A percentile compares a stretch with the other conserved stretches of the same genome.
These are phyloP conservation scores for Ophion costatus DNA, from an alignment of 2,888 invertebrate genomes.

Conservation along the genomic window DNA sequence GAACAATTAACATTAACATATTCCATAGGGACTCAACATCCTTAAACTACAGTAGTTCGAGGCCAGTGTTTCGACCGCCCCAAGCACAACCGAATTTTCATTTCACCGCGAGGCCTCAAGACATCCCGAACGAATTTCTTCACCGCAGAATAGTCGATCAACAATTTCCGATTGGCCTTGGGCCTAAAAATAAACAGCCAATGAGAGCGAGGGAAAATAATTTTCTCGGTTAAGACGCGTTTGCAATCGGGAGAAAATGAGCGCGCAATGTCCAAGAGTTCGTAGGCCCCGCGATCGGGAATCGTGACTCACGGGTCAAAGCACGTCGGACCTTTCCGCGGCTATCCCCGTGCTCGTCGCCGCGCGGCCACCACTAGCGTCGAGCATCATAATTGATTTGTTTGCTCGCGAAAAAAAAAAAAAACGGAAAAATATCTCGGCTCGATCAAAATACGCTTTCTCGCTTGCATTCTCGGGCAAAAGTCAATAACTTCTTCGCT, in stretches of 20 bases:
- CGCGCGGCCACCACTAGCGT: slow-evolving; percentile 46
- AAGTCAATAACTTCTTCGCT: slow-evolving; percentile 37
- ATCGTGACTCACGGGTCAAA: slow-evolving; percentile 70
- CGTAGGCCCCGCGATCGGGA: slow-evolving; percentile 63
- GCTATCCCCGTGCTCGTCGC: slow-evolving; percentile 45
- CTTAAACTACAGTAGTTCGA: too few relatives aligned
- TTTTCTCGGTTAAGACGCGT: slow-evolving; percentile 17
- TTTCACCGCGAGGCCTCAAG: too few relatives aligned
- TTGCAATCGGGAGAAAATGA: slow-evolving; percentile 34
- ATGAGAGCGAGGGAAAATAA: neutral
- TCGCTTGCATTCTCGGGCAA: slow-evolving; percentile 47
- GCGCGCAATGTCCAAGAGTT: slow-evolving; percentile 60
- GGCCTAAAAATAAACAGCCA: neutral
- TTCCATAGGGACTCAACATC: too few relatives aligned
- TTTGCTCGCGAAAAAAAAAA: slow-evolving; percentile 74
- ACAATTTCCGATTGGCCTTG: neutral
- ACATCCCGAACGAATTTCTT: neutral
- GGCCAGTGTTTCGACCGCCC: too few relatives aligned
- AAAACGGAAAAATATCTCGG: slow-evolving; percentile 56
- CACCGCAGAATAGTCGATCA: neutral
- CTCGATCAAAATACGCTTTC: slow-evolving; percentile 63
- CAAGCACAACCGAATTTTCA: too few relatives aligned
- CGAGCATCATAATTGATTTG: slow-evolving; percentile 76
- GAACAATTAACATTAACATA: too few relatives aligned
- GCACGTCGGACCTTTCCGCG: slow-evolving; percentile 65